These are phyloP conservation scores for Halocynthia aurantium DNA, from an alignment of 23 tunicate genomes.

Conservation along the genomic window DNA sequence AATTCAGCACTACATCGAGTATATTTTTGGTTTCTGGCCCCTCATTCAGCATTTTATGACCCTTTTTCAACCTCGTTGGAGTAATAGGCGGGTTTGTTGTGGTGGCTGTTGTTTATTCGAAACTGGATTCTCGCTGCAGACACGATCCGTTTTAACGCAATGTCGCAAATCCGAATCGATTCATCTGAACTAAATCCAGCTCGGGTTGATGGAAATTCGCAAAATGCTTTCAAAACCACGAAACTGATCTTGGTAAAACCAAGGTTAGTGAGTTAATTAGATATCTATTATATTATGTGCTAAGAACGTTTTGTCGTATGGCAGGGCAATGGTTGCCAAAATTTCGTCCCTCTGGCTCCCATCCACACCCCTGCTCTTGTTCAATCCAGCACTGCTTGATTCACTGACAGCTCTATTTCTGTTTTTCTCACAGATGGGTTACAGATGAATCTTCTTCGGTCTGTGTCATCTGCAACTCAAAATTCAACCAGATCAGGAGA, in stretches of 20 bases:
- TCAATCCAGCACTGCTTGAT: too few relatives aligned
- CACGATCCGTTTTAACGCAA: not conserved
- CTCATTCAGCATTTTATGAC: too few relatives aligned
- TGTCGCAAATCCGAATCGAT: constrained; percentile 39
- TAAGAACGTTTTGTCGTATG: too few relatives aligned
- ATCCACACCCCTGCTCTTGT: too few relatives aligned
- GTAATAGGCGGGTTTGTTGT: not conserved
- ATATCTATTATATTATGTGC: too few relatives aligned
- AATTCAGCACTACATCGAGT: too few relatives aligned
- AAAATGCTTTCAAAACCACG: constrained; percentile 36
- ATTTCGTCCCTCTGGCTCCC: too few relatives aligned
- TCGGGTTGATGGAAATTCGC: constrained; percentile 28
- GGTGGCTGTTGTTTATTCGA: not conserved
- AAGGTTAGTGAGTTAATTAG: constrained; percentile 14
- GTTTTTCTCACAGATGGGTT: constrained; percentile 41
- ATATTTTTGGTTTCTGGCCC: too few relatives aligned
- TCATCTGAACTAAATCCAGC: constrained; percentile 40
- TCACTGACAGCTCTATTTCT: too few relatives aligned
- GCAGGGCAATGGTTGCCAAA: too few relatives aligned
- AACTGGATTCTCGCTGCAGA: too few relatives aligned
- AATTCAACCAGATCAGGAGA: constrained; percentile 64
- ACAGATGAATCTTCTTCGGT: constrained; percentile 46
- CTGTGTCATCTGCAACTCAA: constrained; percentile 54
- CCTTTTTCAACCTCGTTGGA: not conserved
- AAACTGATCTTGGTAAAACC: constrained; percentile 38